Evolutionary conservation across 2,888 invertebrate species (phyloP).

Genomic region (Trichacis sp.): DNA sequence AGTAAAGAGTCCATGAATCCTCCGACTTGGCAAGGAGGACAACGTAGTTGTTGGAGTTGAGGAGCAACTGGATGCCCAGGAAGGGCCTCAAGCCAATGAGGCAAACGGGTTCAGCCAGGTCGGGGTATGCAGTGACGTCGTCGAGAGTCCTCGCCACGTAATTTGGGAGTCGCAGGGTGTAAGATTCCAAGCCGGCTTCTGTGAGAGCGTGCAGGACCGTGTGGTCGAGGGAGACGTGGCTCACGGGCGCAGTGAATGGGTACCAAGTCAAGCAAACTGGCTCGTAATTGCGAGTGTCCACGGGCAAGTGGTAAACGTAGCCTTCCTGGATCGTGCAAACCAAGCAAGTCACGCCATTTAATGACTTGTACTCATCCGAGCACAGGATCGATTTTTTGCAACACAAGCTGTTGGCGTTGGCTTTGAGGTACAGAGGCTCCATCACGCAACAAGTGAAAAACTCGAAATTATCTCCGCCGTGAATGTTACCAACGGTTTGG

Average conservation of each 20-base stretch:
- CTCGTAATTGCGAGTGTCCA: constrained; percentile 45
- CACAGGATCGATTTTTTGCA: constrained; percentile 68
- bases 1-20: constrained; percentile 81
- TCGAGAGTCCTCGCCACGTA: constrained; percentile 71
- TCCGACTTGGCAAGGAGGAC: constrained; percentile 74
- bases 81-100: constrained; percentile 78
- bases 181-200: constrained; percentile 81
- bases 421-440: constrained; percentile 68
- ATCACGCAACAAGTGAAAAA: constrained; percentile 71
- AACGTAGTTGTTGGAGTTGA: constrained; percentile 71
- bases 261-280: constrained; percentile 69
- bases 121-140: constrained; percentile 72
- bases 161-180: constrained; percentile 75
- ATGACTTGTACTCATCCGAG: constrained; percentile 72
- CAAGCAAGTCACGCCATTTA: constrained; percentile 75
- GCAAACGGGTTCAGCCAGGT: constrained; percentile 74
- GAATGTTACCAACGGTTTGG: constrained; percentile 62
- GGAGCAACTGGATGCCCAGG: constrained; percentile 73
- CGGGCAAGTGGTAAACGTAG: constrained; percentile 78
- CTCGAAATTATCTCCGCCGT: constrained; percentile 68
- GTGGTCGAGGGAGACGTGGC: constrained; percentile 76
- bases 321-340: constrained; percentile 78
- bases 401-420: constrained; percentile 51
- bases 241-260: constrained; percentile 79
- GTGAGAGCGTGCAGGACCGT: constrained; percentile 81